These are phyloP conservation scores for Eilema depressum DNA, from an alignment of 2,888 invertebrate genomes.

Conservation along the genomic window DNA sequence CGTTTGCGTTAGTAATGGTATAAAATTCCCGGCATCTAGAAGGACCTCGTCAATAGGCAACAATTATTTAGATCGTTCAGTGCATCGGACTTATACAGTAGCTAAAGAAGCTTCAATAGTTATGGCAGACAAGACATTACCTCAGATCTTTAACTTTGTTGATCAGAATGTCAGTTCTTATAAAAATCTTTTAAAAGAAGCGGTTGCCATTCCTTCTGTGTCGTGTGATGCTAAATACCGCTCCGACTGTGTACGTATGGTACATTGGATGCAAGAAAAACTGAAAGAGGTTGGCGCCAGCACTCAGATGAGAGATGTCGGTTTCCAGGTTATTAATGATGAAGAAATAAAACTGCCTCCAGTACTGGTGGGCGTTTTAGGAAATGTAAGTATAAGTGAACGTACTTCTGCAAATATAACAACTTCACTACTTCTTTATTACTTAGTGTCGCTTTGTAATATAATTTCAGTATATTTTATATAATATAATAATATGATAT, in stretches of 20 bases:
- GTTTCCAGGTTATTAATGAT: constrained; percentile 92
- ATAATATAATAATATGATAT: no score
- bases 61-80: constrained; percentile 45
- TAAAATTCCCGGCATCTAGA: constrained; percentile 59
- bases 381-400: constrained; percentile 83
- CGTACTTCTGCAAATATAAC: not conserved
- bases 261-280: constrained; percentile 92
- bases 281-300: constrained; percentile 90
- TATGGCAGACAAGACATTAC: constrained; percentile 77
- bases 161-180: constrained; percentile 92
- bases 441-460: no score
- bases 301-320: constrained; percentile 92
- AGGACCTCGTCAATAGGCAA: constrained; percentile 41
- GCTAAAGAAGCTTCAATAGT: constrained; percentile 52
- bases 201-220: constrained; percentile 98
- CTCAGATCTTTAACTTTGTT: constrained; percentile 89
- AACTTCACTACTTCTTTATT: not conserved
- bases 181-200: constrained; percentile 92
- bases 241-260: constrained; percentile 93
- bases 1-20: constrained; percentile 58
- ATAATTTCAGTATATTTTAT: no score
- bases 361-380: constrained; percentile 92
- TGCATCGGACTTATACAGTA: constrained; percentile 57
- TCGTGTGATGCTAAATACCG: constrained; percentile 95
- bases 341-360: constrained; percentile 93